phyloP scores from a whole-genome alignment of 2,113 vertebrate species.

The Tychaedon coryphoeus region DNA sequence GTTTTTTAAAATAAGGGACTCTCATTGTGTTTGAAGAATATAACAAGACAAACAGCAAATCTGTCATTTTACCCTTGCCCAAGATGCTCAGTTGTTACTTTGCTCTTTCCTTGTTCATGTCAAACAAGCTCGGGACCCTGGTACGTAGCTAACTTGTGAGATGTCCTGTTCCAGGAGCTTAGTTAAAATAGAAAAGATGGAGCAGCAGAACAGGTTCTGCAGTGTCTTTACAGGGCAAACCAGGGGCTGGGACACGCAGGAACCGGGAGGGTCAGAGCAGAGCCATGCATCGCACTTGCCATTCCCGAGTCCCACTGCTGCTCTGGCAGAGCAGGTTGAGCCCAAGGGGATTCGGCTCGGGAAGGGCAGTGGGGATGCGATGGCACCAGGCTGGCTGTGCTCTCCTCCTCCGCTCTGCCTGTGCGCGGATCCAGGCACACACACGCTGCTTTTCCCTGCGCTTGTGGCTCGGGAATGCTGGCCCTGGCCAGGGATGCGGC shows the following conservation, averaged over 20 bases:
- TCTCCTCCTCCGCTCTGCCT: not conserved
- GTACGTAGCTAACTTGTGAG: accelerated
- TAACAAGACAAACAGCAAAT: not conserved
- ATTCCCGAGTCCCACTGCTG: not conserved
- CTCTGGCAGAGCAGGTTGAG: no score
- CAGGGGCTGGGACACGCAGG: not conserved
- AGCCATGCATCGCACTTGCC: accelerated
- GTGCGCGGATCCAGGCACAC: accelerated
- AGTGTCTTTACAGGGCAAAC: not conserved
- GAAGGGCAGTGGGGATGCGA: not conserved
- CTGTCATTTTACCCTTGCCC: not conserved
- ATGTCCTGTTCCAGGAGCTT: not conserved
- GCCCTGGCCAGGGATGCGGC: not conserved
- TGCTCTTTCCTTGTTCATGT: not conserved
- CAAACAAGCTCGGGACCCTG: not conserved
- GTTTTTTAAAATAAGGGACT: not conserved
- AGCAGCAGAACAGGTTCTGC: not conserved
- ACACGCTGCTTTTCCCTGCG: accelerated
- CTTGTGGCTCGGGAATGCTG: not conserved
- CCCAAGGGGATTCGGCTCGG: accelerated
- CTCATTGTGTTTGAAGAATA: not conserved
- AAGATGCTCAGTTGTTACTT: not conserved
- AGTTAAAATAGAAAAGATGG: not conserved
- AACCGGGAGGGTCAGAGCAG: accelerated
- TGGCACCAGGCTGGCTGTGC: accelerated